phyloP scores from a whole-genome alignment of 2,888 invertebrate genomes.

The Imbricaverruca yamaguchii region DNA sequence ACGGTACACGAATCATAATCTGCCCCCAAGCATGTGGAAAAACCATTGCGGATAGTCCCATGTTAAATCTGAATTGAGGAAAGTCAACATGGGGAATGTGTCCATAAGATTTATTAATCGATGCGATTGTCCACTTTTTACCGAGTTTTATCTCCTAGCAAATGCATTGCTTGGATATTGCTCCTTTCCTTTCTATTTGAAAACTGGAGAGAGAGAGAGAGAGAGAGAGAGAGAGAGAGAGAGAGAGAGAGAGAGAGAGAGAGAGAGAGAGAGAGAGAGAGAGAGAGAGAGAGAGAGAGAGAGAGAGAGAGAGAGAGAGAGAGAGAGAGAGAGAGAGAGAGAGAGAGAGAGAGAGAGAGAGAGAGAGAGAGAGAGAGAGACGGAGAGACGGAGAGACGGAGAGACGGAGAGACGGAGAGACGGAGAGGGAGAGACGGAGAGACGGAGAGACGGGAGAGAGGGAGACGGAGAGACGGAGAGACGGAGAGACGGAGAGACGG shows the following conservation, averaged over 20 bases:
- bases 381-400: background rate
- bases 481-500: too few relatives aligned
- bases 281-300: background rate
- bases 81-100: too few relatives aligned
- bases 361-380: background rate
- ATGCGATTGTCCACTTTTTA: too few relatives aligned
- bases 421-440: background rate
- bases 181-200: too few relatives aligned
- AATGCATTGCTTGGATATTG: too few relatives aligned
- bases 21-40: too few relatives aligned
- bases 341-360: slow-evolving; percentile 15
- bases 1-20: too few relatives aligned
- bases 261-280: slow-evolving; percentile 9
- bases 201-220: background rate
- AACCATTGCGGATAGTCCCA: too few relatives aligned
- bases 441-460: background rate
- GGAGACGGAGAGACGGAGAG: too few relatives aligned
- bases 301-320: slow-evolving; percentile 1
- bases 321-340: background rate
- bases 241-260: slow-evolving; percentile 24
- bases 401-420: background rate
- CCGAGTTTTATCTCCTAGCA: too few relatives aligned
- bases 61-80: too few relatives aligned
- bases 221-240: slow-evolving; percentile 22
- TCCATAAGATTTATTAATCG: too few relatives aligned